Evolutionary conservation across 2,113 vertebrate genomes (phyloP).

Genomic region (Hyperoodon ampullatus): DNA sequence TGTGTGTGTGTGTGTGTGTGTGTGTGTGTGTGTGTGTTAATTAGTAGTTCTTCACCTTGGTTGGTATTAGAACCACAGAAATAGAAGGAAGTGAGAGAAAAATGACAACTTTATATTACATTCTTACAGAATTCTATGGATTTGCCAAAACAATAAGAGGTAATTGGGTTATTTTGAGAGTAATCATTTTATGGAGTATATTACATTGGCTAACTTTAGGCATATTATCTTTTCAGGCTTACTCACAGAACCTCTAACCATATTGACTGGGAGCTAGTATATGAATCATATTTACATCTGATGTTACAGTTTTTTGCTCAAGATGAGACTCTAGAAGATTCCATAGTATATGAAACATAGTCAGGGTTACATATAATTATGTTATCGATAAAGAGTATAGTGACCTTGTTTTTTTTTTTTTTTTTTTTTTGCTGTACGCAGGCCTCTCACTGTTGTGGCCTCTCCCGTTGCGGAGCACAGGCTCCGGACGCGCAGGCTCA

Average conservation of each 20-base stretch:
- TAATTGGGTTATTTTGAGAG: not conserved
- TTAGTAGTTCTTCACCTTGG: not conserved
- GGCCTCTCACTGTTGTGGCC: too few relatives aligned
- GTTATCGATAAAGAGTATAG: not conserved
- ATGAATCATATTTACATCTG: not conserved
- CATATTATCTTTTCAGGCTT: not conserved
- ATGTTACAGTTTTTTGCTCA: not conserved
- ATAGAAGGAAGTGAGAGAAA: not conserved
- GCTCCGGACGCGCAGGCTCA: too few relatives aligned
- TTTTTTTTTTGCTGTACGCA: too few relatives aligned
- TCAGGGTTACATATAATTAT: not conserved
- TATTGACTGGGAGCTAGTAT: not conserved
- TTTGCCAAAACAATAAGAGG: not conserved
- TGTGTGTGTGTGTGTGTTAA: not conserved
- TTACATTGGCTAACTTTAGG: not conserved
- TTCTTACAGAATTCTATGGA: not conserved
- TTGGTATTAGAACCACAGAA: conserved; percentile 9
- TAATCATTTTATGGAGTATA: not conserved
- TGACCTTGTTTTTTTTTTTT: not conserved
- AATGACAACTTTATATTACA: not conserved
- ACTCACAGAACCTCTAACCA: not conserved
- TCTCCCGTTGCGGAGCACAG: too few relatives aligned
- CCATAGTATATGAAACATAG: not conserved
- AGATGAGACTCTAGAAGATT: not conserved
- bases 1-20: not conserved